Base-by-base conservation (phyloP, 2,888 invertebrate species). In the Creontiades dilutus region DNA sequence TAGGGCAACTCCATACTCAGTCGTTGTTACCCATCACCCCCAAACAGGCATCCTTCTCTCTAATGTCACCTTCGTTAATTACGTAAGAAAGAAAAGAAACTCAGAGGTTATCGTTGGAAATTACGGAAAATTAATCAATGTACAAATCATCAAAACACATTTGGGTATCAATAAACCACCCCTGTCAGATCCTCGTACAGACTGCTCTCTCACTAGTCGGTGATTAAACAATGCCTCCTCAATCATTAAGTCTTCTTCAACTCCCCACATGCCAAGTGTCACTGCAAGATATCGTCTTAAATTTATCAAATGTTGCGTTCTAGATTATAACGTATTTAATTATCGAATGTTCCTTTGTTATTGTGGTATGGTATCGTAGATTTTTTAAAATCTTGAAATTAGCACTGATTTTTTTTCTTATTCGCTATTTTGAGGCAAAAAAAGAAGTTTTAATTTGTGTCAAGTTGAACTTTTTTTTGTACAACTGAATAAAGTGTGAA, bases 371-470 rank as follows among this genome's bases (percentile, higher is more conserved):
- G 61, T 23, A 52, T 16, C 52, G 23, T 68, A 27, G 27, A 68
- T 23, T 68, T 68, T 23, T 23, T 23, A 23, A 61, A 9, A 7
- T 7, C 16, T 13, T 23, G 27, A 68, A 68, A 68, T 68, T 12
- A 68, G 68, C 68, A 68, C 68, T 68, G 68, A 68, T 23, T 68
- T 68, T n/a, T n/a, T 68, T 68, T 68, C 27, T 68, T 68, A 23
- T 68, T 68, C 23, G 23, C 11, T 68, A 23, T 23, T 68, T 23
- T 23, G 68, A 13, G 5, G 23, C 23, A 23, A 52, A 52, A 13
- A 52, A 52, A 23, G n/a, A n/a, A n/a, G n/a, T n/a, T 23, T 68
- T 57, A 4, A 16, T 5, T 52, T 12, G 68, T 68, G 23, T 52
- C 52, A 13, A 52, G 13, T 14, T 16, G 16, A 52, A 52, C 3